A percentile compares a stretch with the other conserved stretches of the same genome.
Evolutionary conservation across 2,888 invertebrate species (phyloP).

Genomic region (Caenorhabditis macrosperma): DNA sequence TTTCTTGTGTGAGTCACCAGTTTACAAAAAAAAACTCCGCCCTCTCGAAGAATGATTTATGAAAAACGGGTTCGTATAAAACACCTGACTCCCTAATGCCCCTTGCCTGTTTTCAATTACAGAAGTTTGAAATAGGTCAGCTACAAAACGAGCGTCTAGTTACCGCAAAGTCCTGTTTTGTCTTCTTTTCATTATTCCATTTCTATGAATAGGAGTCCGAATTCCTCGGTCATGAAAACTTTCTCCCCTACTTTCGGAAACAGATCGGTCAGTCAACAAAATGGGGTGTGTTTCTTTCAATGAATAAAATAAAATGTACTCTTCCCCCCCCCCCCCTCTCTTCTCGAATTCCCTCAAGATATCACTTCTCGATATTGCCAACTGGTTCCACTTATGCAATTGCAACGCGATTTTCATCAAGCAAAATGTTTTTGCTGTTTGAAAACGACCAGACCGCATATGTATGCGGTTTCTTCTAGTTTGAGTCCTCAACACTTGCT

Average conservation of each 20-base stretch:
- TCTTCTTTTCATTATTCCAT: background rate
- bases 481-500: conserved; percentile 15
- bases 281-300: background rate
- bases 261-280: background rate
- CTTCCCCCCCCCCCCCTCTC: background rate
- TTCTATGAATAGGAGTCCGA: too few species aligned
- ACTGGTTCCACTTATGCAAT: background rate
- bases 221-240: too few species aligned
- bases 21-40: background rate
- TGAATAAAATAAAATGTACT: conserved; percentile 9
- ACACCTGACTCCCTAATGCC: too few species aligned
- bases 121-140: conserved; percentile 15
- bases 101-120: conserved; percentile 27
- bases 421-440: background rate
- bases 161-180: background rate
- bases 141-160: background rate
- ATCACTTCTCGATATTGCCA: background rate
- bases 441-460: background rate
- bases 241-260: background rate
- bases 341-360: conserved; percentile 1
- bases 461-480: conserved; percentile 2
- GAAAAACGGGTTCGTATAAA: background rate
- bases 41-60: background rate
- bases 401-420: conserved; percentile 1
- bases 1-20: background rate